Evolutionary conservation across 2,113 vertebrate species (phyloP), one percentile per base, ranked within the genome.

Genomic region (Uria aalge): DNA sequence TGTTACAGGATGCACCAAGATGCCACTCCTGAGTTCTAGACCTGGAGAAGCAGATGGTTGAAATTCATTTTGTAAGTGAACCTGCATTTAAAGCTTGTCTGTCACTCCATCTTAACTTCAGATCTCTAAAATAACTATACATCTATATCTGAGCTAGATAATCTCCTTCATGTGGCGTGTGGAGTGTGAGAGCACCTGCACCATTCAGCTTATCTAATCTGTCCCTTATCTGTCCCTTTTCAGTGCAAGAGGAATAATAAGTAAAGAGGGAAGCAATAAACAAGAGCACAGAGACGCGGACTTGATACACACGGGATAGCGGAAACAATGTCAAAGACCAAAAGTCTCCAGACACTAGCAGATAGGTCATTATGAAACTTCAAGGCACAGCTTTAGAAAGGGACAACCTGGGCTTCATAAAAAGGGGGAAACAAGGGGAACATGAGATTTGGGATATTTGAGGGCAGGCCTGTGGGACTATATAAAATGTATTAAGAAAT

Each of bases 271-370:
- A 38, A 66, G 20, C 27, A 47, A 60, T n/a, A 75, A 82, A 45
- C 23, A 60, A 77, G 43, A 71, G 21, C 50, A 48, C 41, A 66
- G 19, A 66, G 15, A 24, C 27, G 45, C 0, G 1, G 52, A 30
- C 36, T 34, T 40, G 14, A 27, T 38, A 43, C 0, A 0, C 26
- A 38, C 22, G 6, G 30, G 17, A 19, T 63, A 64, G 20, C 2
- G 7, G 40, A 77, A 72, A 78, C 20, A 21, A 27, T 59, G 32
- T 9, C 22, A 9, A 72, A 66, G 50, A 52, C 10, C 4, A 1
- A 57, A 77, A 64, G 8, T 74, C 38, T 82, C 18, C 50, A 50
- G 21, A 36, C 14, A 48, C 36, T 67, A 23, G 29, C 19, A 52
- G 32, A 19, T 21, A 6, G 8, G 8, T 34, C 38, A 68, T 75